Percentiles rank a stretch among this genome's conserved stretches.
Conservation (phyloP, 2,113 vertebrate genomes). For the Lepisosteus osseus region DNA sequence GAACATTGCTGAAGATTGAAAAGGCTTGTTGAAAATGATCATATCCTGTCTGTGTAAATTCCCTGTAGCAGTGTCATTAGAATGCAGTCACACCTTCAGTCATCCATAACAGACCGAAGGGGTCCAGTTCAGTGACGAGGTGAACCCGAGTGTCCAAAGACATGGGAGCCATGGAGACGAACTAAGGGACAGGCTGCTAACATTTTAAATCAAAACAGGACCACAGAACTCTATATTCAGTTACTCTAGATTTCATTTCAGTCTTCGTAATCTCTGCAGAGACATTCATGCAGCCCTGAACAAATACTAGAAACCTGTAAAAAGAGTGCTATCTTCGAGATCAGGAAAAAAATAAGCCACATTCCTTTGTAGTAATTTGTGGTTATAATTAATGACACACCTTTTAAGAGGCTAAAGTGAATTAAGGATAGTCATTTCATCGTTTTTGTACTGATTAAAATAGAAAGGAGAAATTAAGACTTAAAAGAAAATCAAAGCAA, state of each 20-base stretch:
- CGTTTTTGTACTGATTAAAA: too few relatives aligned
- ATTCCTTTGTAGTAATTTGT: too few relatives aligned
- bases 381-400: too few relatives aligned
- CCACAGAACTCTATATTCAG: background rate
- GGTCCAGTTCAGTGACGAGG: slow-evolving; percentile 37
- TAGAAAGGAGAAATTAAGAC: too few relatives aligned
- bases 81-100: slow-evolving; percentile 59
- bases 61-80: slow-evolving; percentile 44
- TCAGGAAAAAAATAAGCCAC: too few relatives aligned
- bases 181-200: slow-evolving; percentile 40
- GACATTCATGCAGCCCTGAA: background rate
- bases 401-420: too few relatives aligned
- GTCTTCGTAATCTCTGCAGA: background rate
- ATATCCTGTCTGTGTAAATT: slow-evolving; percentile 8
- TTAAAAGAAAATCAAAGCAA: too few relatives aligned
- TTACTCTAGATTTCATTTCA: background rate
- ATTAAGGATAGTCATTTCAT: too few relatives aligned
- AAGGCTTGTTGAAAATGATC: slow-evolving; percentile 30
- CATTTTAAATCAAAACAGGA: slow-evolving; percentile 36
- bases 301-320: too few relatives aligned
- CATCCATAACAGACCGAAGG: slow-evolving; percentile 50
- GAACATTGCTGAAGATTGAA: too few relatives aligned
- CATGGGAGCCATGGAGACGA: slow-evolving; percentile 35
- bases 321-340: too few relatives aligned
- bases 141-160: slow-evolving; percentile 39